Base-by-base conservation (phyloP, 2,113 vertebrate genomes). In the Passer domesticus region DNA sequence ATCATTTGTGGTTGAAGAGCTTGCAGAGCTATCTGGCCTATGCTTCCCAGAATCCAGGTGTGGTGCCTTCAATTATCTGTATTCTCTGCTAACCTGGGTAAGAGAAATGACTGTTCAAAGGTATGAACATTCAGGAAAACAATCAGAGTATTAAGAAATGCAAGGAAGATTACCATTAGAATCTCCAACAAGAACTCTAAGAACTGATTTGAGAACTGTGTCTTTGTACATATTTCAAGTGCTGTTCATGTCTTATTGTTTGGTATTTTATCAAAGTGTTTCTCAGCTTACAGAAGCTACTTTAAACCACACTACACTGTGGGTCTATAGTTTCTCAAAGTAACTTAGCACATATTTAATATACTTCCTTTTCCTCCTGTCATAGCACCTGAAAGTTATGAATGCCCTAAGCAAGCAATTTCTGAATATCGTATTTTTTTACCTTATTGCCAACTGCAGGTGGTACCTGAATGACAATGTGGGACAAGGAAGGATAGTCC, bases 371-470 rank as follows among this genome's bases (percentile, higher is more conserved):
- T 66, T 83, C 44, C 23, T 95, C 78, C 37, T 3, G 1, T 41
- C 30, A 31, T 9, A 81, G 37, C 28, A 76, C 15, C 41, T 39
- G 14, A 52, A 67, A 95, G 37, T 35, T 56, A 35, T 2, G 6
- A 75, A 39, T 7, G 58, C 11, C 37, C 8, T 41, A 53, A 83
- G 30, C 8, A 74, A 82, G 41, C 13, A 46, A 81, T 43, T 72
- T 41, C 59, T 75, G 22, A 31, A 8, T 75, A 31, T 4, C 1
- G 0, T 49, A 4, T 17, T 53, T 31, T 74, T 56, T 98, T 98
- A 99, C 99, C 99, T 99, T 98, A 95, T 97, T 98, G 90, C 98
- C 98, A 74, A 68, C 98, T 83, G 98, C 78, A 83, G 98, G 98
- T 56, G 99, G 99, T 18, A 99, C 98, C 3, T 98, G 97, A 88